Percentiles rank a stretch among this genome's conserved stretches.
phyloP scores from a whole-genome alignment of 2,888 invertebrate genomes.

The Physocephala rufipes region DNA sequence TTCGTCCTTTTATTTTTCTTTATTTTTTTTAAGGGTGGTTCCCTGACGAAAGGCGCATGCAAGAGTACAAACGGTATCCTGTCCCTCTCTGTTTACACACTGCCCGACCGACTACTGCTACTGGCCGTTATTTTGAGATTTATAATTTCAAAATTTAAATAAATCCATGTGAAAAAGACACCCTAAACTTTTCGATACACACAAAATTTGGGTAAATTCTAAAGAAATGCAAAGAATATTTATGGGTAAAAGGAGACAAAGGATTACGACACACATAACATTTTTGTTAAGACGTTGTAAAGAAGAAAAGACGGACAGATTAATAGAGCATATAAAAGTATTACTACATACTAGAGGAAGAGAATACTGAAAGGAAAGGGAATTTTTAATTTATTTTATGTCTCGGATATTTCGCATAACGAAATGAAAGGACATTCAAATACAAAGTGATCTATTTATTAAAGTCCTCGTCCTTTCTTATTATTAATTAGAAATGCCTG shows the following conservation, averaged over 20 bases:
- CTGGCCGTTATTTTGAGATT: conserved; percentile 29
- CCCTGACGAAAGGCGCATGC: conserved; percentile 27
- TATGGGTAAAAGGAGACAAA: conserved; percentile 23
- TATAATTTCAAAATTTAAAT: conserved; percentile 32
- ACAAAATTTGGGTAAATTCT: conserved; percentile 11
- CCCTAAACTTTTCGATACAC: conserved; percentile 15
- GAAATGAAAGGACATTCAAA: conserved; percentile 10
- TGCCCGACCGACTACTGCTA: neutral
- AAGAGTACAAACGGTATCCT: neutral
- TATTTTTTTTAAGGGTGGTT: conserved; percentile 26
- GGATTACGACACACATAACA: conserved; percentile 12
- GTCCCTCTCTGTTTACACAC: neutral
- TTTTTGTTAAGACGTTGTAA: neutral
- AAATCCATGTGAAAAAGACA: conserved; percentile 21
- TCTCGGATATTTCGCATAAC: neutral
- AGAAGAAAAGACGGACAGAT: neutral
- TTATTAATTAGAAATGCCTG: conserved; percentile 10
- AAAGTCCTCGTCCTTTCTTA: neutral
- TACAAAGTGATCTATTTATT: no score
- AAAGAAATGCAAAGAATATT: conserved; percentile 22
- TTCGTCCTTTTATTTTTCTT: neutral
- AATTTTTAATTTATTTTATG: conserved; percentile 18
- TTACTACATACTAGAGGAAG: neutral
- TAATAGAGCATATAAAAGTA: neutral
- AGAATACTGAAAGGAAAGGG: neutral